Base-by-base conservation (phyloP, 2,113 vertebrate species). In the Chaetorhynchus papuensis region DNA sequence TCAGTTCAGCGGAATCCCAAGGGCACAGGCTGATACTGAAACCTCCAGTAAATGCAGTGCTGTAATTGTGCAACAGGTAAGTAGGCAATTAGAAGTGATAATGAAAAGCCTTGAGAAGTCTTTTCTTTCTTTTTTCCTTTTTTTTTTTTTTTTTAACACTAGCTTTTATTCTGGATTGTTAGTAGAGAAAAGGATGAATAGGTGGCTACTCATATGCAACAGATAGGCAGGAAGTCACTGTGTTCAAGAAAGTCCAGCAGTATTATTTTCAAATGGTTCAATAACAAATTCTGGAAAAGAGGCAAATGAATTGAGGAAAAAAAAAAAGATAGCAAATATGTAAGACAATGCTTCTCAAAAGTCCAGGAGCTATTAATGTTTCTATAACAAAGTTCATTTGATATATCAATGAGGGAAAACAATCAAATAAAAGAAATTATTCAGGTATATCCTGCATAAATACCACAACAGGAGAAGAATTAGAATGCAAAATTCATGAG, bases 81-180 rank as follows among this genome's bases (percentile, higher is more conserved):
- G 6, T 9, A 72, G 16, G 28, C 11, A 91, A 56, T 39, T 41
- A 86, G 21, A 86, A 72, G 4, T 7, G 21, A 57, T 47, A 28
- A 52, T 15, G 2, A 42, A 78, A 89, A 82, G 39, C 3, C 8
- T 28, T 24, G 8, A 3, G 41, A 63, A 54, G 10, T 10, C 1
- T 26, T 18, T 35, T 15, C 6, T 13, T 15, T 54, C 10, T 7
- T 39, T 39, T 39, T 39, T 39, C 21, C 18, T 19, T 44, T 16
- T 18, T 4, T 27, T 33, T 27, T 61, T 42, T 8, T 35, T 54
- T 27, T 44, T 13, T 4, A 39, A 56, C 2, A 45, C 0, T 1
- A 83, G 53, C 2, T 45, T 61, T 22, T 1, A 44, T 76, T 71
- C 24, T 65, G 63, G 5, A 47, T 50, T 33, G 10, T 47, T 74